These are phyloP conservation scores for Elegia similella DNA, from an alignment of 2,888 invertebrate genomes.

Conservation along the genomic window DNA sequence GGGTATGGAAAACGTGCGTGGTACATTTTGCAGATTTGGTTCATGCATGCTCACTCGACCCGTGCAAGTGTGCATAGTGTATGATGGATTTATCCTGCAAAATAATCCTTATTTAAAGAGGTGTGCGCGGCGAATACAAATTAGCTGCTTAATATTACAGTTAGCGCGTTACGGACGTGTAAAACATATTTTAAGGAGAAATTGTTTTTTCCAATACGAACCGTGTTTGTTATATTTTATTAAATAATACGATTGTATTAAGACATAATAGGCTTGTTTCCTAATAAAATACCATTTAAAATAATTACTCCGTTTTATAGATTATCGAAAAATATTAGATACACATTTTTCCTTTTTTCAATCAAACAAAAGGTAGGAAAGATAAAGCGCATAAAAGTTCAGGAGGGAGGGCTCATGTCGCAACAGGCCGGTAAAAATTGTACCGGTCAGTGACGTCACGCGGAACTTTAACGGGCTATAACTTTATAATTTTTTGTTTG, in stretches of 20 bases:
- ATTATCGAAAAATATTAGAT: too few relatives aligned
- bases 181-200: not conserved
- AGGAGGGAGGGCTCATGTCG: too few relatives aligned
- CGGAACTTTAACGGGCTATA: too few relatives aligned
- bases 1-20: constrained; percentile 89
- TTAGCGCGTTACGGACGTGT: not conserved
- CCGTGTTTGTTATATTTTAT: not conserved
- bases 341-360: too few relatives aligned
- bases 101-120: constrained; percentile 27
- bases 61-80: constrained; percentile 86
- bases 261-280: too few relatives aligned
- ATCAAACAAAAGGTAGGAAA: too few relatives aligned
- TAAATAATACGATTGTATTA: not conserved
- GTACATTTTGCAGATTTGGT: constrained; percentile 96
- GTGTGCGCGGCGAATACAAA: not conserved
- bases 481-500: too few relatives aligned
- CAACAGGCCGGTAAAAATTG: too few relatives aligned
- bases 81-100: constrained; percentile 84
- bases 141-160: constrained; percentile 3
- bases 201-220: not conserved
- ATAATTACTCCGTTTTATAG: too few relatives aligned
- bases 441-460: too few relatives aligned
- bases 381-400: too few relatives aligned
- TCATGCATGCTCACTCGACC: constrained; percentile 95
- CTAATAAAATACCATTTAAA: too few relatives aligned